Percentiles rank a stretch among this genome's conserved stretches.
These are phyloP conservation scores for Malurus leucopterus DNA, from an alignment of 2,797 vertebrate species.

Conservation along the genomic window DNA sequence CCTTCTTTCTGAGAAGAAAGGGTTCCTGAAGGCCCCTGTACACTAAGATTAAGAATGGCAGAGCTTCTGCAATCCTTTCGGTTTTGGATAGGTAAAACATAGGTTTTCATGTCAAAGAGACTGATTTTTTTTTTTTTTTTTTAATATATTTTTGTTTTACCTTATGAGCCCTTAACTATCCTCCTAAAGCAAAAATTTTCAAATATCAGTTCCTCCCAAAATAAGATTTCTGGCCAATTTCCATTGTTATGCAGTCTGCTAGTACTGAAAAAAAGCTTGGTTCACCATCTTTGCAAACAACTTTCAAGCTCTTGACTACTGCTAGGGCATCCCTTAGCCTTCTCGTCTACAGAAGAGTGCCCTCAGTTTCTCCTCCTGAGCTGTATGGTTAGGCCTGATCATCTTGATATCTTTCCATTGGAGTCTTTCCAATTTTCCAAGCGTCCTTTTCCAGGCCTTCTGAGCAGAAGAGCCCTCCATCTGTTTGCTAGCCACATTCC, in stretches of 20 bases:
- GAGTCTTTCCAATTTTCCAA: background rate
- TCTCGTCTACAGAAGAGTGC: background rate
- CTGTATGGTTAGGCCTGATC: fast-evolving
- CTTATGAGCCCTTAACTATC: background rate
- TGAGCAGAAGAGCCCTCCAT: background rate
- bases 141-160: background rate
- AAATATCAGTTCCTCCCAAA: background rate
- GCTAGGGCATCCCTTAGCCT: background rate
- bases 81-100: background rate
- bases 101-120: background rate
- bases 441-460: background rate
- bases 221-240: background rate
- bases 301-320: background rate
- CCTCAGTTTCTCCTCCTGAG: background rate
- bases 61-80: background rate
- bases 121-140: background rate
- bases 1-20: background rate
- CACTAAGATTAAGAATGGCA: background rate
- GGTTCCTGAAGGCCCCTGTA: background rate
- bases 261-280: background rate
- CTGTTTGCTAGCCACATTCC: background rate
- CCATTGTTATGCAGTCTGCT: background rate
- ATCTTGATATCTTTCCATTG: background rate
- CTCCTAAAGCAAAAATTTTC: background rate
- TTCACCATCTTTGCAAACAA: background rate